A percentile compares a stretch with the other conserved stretches of the same genome.
These are phyloP conservation scores for Lithobates pipiens DNA, from an alignment of 2,797 vertebrate genomes.

Conservation along the genomic window DNA sequence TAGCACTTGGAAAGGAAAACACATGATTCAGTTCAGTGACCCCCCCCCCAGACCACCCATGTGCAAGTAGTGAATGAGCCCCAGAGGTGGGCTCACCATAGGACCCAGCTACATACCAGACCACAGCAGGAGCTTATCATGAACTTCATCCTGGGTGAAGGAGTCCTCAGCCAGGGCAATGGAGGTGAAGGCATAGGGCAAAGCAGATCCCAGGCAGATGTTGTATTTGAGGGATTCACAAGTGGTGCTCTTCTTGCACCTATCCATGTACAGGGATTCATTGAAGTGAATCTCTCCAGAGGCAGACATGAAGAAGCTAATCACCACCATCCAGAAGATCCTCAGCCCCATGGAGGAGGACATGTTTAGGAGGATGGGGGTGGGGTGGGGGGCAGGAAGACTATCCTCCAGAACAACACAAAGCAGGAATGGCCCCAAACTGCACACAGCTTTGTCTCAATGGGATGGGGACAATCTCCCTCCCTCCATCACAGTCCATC, in stretches of 20 bases:
- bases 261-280: conserved; percentile 72
- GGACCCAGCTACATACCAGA: conserved; percentile 81
- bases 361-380: conserved; percentile 17
- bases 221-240: conserved; percentile 88
- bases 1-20: not conserved
- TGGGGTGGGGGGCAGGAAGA: not conserved
- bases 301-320: conserved; percentile 68
- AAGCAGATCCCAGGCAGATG: conserved; percentile 87
- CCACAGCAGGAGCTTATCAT: conserved; percentile 92
- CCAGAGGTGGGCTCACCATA: not conserved
- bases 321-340: conserved; percentile 76
- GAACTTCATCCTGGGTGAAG: conserved; percentile 87
- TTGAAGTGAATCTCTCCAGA: conserved; percentile 73
- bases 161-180: conserved; percentile 90
- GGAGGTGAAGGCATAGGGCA: conserved; percentile 91
- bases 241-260: conserved; percentile 84
- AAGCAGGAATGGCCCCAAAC: not conserved
- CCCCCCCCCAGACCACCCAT: not conserved
- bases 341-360: conserved; percentile 34
- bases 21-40: not conserved
- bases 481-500: conserved; percentile 43
- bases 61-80: not conserved
- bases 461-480: not conserved
- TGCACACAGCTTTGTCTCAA: conserved; percentile 14
- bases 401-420: not conserved